Conservation (phyloP, 2,797 vertebrate species). For the Arrhamphus sclerolepis region DNA sequence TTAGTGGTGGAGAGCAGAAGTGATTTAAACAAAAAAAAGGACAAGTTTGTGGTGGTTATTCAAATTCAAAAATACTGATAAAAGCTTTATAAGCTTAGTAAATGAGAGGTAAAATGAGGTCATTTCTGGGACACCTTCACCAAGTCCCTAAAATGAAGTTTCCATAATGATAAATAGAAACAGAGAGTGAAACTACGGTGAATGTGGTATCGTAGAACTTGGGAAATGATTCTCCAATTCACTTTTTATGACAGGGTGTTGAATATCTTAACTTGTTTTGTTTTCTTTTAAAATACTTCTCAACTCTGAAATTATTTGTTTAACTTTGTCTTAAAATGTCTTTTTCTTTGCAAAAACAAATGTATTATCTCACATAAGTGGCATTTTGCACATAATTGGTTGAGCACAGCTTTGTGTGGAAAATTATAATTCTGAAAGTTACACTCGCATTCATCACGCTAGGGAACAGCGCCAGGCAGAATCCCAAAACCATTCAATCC, state of each 20-base stretch:
- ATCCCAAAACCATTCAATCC: no score
- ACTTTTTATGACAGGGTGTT: conserved; percentile 39
- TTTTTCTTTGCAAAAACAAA: conserved; percentile 4
- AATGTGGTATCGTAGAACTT: neutral
- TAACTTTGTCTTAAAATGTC: neutral
- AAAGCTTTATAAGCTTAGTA: conserved; percentile 22
- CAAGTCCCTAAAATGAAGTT: conserved; percentile 18
- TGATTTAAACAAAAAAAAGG: conserved; percentile 9
- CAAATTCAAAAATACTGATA: conserved; percentile 5
- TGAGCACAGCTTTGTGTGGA: conserved; percentile 1
- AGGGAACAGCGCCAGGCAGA: conserved; percentile 27
- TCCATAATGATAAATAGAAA: conserved; percentile 17
- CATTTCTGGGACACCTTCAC: conserved; percentile 3
- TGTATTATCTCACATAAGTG: conserved; percentile 5
- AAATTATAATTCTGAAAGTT: conserved; percentile 16
- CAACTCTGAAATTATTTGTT: conserved; percentile 15
- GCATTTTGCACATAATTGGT: conserved; percentile 3
- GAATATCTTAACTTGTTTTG: conserved; percentile 18
- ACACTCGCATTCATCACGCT: conserved; percentile 19
- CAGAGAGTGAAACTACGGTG: conserved; percentile 14
- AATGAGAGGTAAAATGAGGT: conserved; percentile 23
- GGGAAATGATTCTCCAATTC: conserved; percentile 29
- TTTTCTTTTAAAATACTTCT: conserved; percentile 22
- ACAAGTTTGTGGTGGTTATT: conserved; percentile 15
- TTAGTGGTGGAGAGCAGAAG: conserved; percentile 13